A percentile compares a stretch with the other conserved stretches of the same genome.
phyloP scores from a whole-genome alignment of 2,888 invertebrate species.

The Ophraella communa region DNA sequence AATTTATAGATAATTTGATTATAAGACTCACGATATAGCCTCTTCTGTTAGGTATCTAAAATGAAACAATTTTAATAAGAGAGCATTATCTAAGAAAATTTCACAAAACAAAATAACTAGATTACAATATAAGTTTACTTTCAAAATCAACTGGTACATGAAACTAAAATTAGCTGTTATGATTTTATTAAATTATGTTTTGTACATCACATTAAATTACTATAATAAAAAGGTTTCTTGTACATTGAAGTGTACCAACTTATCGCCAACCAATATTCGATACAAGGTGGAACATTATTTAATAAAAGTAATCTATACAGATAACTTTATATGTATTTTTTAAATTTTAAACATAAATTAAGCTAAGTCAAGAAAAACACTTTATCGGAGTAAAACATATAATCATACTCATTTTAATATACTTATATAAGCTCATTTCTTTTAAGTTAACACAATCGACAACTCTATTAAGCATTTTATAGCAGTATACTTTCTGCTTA shows the following conservation, averaged over 20 bases:
- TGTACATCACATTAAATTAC: conserved; percentile 15
- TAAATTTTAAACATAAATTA: too few species aligned
- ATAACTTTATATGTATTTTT: too few species aligned
- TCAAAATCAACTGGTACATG: conserved; percentile 19
- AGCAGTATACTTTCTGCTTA: too few species aligned
- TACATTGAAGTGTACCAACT: not conserved
- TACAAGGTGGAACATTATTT: not conserved
- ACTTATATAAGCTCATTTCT: too few species aligned
- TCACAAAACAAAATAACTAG: conserved; percentile 14
- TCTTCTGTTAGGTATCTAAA: not conserved
- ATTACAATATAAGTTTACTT: conserved; percentile 21
- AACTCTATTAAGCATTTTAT: too few species aligned
- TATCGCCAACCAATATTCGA: not conserved
- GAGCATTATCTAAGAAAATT: conserved; percentile 20
- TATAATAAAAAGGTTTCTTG: not conserved
- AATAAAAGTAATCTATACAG: not conserved
- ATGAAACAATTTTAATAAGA: conserved; percentile 12
- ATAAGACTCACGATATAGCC: not conserved
- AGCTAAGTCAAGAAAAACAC: too few species aligned
- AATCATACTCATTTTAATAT: too few species aligned
- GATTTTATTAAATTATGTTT: conserved; percentile 12
- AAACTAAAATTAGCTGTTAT: conserved; percentile 10
- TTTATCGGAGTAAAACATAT: too few species aligned
- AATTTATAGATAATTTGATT: not conserved
- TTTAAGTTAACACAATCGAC: too few species aligned